A percentile compares a stretch with the other conserved stretches of the same genome.
Conservation (phyloP, 2,797 vertebrate species). For the Poecilia wingei region DNA sequence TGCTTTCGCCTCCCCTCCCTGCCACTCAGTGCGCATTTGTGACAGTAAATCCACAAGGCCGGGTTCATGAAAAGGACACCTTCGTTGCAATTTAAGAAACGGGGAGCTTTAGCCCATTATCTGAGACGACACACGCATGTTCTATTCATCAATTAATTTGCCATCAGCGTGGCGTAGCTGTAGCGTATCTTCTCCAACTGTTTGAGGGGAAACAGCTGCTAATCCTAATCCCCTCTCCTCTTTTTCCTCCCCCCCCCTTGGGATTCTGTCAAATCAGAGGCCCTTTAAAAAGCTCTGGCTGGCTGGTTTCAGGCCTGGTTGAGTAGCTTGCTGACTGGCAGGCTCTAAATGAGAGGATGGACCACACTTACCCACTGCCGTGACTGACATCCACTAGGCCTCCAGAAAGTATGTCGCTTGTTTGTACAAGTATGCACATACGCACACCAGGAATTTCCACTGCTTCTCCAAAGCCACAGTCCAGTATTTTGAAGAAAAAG, state of each 20-base stretch:
- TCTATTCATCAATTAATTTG: conserved; percentile 81
- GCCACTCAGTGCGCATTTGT: conserved; percentile 56
- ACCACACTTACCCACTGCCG: conserved; percentile 50
- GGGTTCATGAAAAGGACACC: conserved; percentile 80
- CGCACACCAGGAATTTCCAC: conserved; percentile 36
- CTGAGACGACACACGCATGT: conserved; percentile 68
- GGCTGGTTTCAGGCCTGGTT: conserved; percentile 68
- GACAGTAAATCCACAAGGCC: conserved; percentile 62
- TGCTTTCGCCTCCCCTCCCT: conserved; percentile 55
- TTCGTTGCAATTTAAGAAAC: conserved; percentile 75
- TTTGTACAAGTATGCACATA: conserved; percentile 53
- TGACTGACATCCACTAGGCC: conserved; percentile 63
- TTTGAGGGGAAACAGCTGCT: conserved; percentile 81
- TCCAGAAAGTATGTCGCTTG: conserved; percentile 59
- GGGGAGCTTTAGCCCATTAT: conserved; percentile 76
- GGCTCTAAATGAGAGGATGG: conserved; percentile 70
- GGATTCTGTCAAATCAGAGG: conserved; percentile 80
- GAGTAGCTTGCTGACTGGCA: conserved; percentile 74
- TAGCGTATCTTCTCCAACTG: conserved; percentile 70
- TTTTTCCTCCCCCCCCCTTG: conserved; percentile 43
- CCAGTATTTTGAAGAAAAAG: background rate
- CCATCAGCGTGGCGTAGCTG: conserved; percentile 71
- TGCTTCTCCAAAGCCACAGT: conserved; percentile 18
- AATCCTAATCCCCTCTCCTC: conserved; percentile 77
- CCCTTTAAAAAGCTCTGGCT: conserved; percentile 77